Conservation (phyloP, 2,797 vertebrate species). For the Takifugu rubripes region DNA sequence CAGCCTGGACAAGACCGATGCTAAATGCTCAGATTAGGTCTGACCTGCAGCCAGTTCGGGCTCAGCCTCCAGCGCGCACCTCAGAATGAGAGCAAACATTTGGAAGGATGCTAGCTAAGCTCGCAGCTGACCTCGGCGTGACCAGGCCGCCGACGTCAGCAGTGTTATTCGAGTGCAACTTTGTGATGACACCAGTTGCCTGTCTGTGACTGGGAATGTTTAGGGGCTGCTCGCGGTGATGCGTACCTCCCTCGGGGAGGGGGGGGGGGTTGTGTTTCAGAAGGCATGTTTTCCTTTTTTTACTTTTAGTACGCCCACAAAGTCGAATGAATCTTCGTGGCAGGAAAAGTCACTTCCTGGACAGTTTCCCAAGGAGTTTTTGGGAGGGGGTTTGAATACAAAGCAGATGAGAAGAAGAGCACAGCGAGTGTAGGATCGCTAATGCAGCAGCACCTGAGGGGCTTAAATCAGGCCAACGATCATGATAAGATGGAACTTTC, state of each 20-base stretch:
- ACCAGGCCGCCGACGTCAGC: conserved; percentile 18
- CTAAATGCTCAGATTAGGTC: too few relatives aligned
- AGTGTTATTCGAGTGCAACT: conserved; percentile 9
- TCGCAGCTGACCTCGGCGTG: conserved; percentile 22
- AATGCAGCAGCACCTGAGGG: conserved; percentile 36
- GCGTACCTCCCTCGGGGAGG: conserved; percentile 6
- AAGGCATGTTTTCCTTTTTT: conserved; percentile 4
- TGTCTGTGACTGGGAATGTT: conserved; percentile 11
- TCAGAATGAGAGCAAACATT: conserved; percentile 3
- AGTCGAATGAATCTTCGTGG: conserved; percentile 39
- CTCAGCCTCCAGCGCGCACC: background rate
- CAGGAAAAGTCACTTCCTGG: conserved; percentile 27
- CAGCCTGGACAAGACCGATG: too few relatives aligned
- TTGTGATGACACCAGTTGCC: conserved; percentile 12
- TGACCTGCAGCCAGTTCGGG: background rate
- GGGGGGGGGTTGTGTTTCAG: conserved; percentile 10
- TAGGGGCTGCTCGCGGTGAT: conserved; percentile 31
- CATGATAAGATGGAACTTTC: conserved; percentile 41
- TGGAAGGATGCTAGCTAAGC: conserved; percentile 2
- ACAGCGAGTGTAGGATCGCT: conserved; percentile 29
- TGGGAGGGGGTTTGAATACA: conserved; percentile 49
- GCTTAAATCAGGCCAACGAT: conserved; percentile 39
- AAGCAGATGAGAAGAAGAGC: conserved; percentile 43
- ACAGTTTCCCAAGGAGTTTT: conserved; percentile 49
- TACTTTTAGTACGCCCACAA: background rate